A percentile compares a stretch with the other conserved stretches of the same genome.
These are phyloP conservation scores for Rynchops niger DNA, from an alignment of 2,113 vertebrate genomes.

Conservation along the genomic window DNA sequence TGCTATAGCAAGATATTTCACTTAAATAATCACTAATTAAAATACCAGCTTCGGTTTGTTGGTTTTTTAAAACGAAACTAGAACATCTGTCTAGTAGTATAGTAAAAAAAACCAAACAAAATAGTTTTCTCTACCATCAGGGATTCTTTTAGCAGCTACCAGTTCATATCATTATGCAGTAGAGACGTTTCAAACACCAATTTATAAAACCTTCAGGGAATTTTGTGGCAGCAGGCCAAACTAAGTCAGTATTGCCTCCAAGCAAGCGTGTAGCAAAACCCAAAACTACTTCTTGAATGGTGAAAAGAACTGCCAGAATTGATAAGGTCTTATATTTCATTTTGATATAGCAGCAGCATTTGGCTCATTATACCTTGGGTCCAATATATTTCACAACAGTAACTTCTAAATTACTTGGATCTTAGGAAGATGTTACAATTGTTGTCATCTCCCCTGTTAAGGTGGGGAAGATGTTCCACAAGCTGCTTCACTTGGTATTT, in stretches of 20 bases:
- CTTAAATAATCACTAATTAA: neutral
- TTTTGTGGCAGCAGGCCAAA: neutral
- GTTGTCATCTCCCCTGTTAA: neutral
- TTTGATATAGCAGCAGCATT: neutral
- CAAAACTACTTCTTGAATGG: neutral
- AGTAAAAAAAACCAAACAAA: neutral
- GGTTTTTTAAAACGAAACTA: neutral
- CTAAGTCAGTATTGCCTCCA: neutral
- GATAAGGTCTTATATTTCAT: accelerated
- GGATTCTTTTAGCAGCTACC: neutral
- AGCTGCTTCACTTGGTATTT: neutral
- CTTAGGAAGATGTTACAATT: neutral
- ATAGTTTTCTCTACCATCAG: neutral
- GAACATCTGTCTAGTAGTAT: neutral
- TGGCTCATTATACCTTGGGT: neutral
- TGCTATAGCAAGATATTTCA: neutral
- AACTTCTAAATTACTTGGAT: neutral
- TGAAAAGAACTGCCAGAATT: neutral
- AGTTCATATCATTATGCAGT: neutral
- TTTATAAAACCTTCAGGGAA: neutral
- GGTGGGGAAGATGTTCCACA: neutral
- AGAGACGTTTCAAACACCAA: neutral
- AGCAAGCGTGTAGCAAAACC: neutral
- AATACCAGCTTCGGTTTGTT: neutral
- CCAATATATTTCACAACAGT: neutral